Percentiles rank a stretch among this genome's conserved stretches.
These are phyloP conservation scores for Tholera decimalis DNA, from an alignment of 2,888 invertebrate species.

Conservation along the genomic window DNA sequence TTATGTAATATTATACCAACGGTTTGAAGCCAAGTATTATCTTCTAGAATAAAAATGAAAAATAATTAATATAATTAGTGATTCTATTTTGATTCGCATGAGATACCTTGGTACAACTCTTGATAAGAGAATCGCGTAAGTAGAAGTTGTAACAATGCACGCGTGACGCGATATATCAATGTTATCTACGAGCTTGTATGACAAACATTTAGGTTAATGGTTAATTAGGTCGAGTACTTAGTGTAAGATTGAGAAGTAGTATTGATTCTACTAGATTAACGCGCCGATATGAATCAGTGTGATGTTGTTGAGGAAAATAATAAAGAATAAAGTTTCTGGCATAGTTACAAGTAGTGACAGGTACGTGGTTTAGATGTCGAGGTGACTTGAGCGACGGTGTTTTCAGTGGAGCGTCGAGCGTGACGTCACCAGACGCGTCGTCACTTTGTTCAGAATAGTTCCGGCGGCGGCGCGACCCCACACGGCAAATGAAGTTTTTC, in stretches of 20 bases:
- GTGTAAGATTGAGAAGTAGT: slow-evolving; percentile 71
- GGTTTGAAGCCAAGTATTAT: slow-evolving; percentile 17
- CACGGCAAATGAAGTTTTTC: slow-evolving; percentile 76
- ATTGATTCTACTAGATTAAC: slow-evolving; percentile 70
- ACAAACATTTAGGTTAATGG: slow-evolving; percentile 83
- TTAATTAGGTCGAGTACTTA: slow-evolving; percentile 84
- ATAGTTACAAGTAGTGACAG: slow-evolving; percentile 67
- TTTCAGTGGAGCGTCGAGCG: slow-evolving; percentile 65
- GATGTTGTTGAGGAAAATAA: slow-evolving; percentile 53
- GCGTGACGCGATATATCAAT: slow-evolving; percentile 72
- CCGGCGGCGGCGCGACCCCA: slow-evolving; percentile 63
- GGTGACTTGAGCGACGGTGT: slow-evolving; percentile 69
- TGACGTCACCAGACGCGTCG: slow-evolving; percentile 80
- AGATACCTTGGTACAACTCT: slow-evolving; percentile 55
- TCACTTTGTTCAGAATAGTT: slow-evolving; percentile 80
- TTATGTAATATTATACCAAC: slow-evolving; percentile 28
- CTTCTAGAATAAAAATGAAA: slow-evolving; percentile 16
- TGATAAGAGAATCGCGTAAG: slow-evolving; percentile 75
- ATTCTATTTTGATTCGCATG: slow-evolving; percentile 52
- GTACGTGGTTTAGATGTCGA: slow-evolving; percentile 67
- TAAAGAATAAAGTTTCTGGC: slow-evolving; percentile 59
- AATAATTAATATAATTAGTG: slow-evolving; percentile 26
- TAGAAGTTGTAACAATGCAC: slow-evolving; percentile 77
- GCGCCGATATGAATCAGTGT: slow-evolving; percentile 47
- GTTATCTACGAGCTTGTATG: slow-evolving; percentile 78